Conservation (phyloP, 2,797 vertebrate species). For the Tapirus indicus region DNA sequence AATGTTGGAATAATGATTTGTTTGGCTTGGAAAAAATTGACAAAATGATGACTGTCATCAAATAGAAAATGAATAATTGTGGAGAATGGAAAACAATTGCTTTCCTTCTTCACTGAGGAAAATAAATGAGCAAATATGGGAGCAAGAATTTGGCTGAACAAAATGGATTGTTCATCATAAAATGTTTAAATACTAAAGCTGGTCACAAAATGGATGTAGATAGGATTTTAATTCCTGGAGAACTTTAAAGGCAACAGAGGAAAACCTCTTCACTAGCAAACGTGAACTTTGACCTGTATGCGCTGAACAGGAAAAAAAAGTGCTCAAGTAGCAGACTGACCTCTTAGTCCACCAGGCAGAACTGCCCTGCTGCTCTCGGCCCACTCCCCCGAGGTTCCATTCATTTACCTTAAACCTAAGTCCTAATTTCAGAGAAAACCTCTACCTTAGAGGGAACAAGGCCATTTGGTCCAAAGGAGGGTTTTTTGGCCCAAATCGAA, state of each 20-base stretch:
- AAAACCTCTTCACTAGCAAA: neutral
- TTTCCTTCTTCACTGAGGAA: neutral
- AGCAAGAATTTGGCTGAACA: neutral
- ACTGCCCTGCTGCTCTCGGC: neutral
- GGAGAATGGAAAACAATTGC: neutral
- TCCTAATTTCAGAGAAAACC: neutral
- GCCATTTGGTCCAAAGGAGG: neutral
- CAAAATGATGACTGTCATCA: neutral
- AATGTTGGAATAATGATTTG: neutral
- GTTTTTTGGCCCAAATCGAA: neutral
- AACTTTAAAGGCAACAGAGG: neutral
- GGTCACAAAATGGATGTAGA: neutral
- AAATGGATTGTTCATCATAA: neutral
- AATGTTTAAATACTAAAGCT: neutral
- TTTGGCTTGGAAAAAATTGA: neutral
- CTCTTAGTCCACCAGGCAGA: neutral
- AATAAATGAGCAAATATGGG: neutral
- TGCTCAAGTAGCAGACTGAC: neutral
- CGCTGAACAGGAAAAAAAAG: neutral
- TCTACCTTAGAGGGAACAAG: neutral
- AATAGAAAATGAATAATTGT: neutral
- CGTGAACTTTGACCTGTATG: neutral
- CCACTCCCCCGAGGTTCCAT: neutral
- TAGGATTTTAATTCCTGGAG: neutral
- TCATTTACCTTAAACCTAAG: neutral